Conservation (phyloP, 2,888 invertebrate species). For the Pammene aurita region DNA sequence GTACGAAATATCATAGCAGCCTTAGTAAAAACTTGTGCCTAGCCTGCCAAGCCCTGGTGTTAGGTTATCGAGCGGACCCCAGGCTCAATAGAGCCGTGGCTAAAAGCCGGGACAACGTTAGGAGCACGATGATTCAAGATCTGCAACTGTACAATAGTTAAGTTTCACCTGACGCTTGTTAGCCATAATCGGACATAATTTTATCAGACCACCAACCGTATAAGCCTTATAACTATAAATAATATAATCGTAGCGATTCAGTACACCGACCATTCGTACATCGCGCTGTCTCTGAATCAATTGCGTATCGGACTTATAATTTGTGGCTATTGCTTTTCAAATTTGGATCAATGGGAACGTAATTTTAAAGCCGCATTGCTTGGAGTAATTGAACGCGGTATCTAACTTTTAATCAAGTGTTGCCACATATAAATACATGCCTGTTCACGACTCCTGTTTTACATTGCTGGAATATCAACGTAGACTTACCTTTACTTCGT, state of each 20-base stretch:
- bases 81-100: too few relatives aligned
- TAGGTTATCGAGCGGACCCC: too few relatives aligned
- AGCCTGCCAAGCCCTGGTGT: too few relatives aligned
- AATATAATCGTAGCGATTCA: constrained; percentile 24
- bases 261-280: constrained; percentile 2
- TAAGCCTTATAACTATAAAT: constrained; percentile 23
- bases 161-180: not conserved
- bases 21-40: too few relatives aligned
- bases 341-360: constrained; percentile 29
- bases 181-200: constrained; percentile 9
- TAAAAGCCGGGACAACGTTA: too few relatives aligned
- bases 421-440: constrained; percentile 23
- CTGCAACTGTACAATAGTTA: not conserved
- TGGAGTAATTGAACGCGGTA: constrained; percentile 32
- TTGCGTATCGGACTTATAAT: constrained; percentile 37
- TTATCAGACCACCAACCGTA: constrained; percentile 10
- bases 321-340: constrained; percentile 34
- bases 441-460: constrained; percentile 14
- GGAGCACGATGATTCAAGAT: too few relatives aligned
- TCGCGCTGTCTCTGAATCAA: constrained; percentile 43
- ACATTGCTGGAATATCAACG: not conserved
- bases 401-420: constrained; percentile 31
- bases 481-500: too few relatives aligned
- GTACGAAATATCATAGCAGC: too few relatives aligned
- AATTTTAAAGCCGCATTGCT: constrained; percentile 29